Percentiles rank a stretch among this genome's conserved stretches.
These are phyloP conservation scores for Xyliphius kryptos DNA, from an alignment of 2,113 vertebrate genomes.

Conservation along the genomic window DNA sequence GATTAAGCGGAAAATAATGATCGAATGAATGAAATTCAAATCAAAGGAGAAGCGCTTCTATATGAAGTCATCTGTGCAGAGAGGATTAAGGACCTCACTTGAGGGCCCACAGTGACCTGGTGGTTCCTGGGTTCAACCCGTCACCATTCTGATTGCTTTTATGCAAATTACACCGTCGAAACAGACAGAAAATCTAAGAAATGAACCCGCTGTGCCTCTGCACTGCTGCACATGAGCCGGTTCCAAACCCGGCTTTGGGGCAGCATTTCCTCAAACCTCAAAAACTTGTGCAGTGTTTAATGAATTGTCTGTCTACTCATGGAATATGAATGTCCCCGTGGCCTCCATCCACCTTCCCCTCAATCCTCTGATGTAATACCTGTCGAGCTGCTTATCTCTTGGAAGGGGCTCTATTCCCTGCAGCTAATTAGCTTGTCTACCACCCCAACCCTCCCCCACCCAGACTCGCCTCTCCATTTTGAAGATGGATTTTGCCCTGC, in stretches of 20 bases:
- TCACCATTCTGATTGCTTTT: too few species aligned
- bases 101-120: too few species aligned
- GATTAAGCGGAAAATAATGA: too few species aligned
- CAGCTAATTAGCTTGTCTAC: slow-evolving; percentile 19
- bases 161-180: too few species aligned
- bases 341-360: slow-evolving; percentile 2
- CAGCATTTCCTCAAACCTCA: neutral
- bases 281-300: neutral
- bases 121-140: too few species aligned
- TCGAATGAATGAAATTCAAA: too few species aligned
- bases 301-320: neutral
- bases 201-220: neutral
- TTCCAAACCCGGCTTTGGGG: neutral
- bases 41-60: too few species aligned
- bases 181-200: too few species aligned
- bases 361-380: slow-evolving; percentile 21
- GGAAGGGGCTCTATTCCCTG: neutral
- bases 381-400: slow-evolving; percentile 15
- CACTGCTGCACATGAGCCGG: neutral
- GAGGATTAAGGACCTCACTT: too few species aligned
- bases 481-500: slow-evolving; percentile 31
- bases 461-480: slow-evolving; percentile 25
- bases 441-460: neutral
- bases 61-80: too few species aligned
- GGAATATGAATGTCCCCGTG: slow-evolving; percentile 1